Percentiles rank a stretch among this genome's conserved stretches.
These are phyloP conservation scores for Neolamprologus devosi DNA, from an alignment of 2,113 vertebrate species.

Conservation along the genomic window DNA sequence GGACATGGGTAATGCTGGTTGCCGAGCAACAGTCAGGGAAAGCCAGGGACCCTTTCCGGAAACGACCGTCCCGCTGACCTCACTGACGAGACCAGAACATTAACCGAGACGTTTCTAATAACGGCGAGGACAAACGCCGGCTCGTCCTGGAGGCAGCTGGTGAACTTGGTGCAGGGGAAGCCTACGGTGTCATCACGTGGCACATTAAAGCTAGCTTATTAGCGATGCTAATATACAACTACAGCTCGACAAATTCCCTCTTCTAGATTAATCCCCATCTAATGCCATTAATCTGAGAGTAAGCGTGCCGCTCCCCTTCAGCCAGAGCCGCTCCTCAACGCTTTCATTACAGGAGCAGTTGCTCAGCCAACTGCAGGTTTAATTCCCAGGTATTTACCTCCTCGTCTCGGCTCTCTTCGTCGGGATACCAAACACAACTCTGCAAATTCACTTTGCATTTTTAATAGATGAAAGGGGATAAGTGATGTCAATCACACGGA, in stretches of 20 bases:
- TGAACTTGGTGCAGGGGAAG: not conserved
- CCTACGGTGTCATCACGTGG: not conserved
- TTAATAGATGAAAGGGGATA: slow-evolving; percentile 13
- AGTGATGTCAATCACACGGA: slow-evolving; percentile 22
- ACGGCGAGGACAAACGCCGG: not conserved
- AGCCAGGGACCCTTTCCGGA: not conserved
- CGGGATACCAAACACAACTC: slow-evolving; percentile 15
- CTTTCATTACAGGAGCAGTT: slow-evolving; percentile 41
- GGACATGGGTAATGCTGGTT: slow-evolving; percentile 10
- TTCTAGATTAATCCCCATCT: slow-evolving; percentile 51
- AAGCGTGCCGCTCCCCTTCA: slow-evolving; percentile 36
- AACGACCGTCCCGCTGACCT: not conserved
- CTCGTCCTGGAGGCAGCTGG: not conserved
- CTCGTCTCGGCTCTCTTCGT: slow-evolving; percentile 1
- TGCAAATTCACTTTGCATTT: slow-evolving; percentile 33
- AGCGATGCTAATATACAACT: slow-evolving; percentile 35
- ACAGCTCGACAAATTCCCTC: slow-evolving; percentile 45
- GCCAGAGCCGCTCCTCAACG: slow-evolving; percentile 11
- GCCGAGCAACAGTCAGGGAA: not conserved
- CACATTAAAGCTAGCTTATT: slow-evolving; percentile 27
- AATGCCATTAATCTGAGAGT: slow-evolving; percentile 57
- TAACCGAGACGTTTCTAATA: not conserved
- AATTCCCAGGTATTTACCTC: slow-evolving; percentile 33
- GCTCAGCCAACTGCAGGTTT: slow-evolving; percentile 36
- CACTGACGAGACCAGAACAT: not conserved